These are phyloP conservation scores for Enteromius trimaculatus DNA, from an alignment of 2,797 vertebrate genomes.

Conservation along the genomic window DNA sequence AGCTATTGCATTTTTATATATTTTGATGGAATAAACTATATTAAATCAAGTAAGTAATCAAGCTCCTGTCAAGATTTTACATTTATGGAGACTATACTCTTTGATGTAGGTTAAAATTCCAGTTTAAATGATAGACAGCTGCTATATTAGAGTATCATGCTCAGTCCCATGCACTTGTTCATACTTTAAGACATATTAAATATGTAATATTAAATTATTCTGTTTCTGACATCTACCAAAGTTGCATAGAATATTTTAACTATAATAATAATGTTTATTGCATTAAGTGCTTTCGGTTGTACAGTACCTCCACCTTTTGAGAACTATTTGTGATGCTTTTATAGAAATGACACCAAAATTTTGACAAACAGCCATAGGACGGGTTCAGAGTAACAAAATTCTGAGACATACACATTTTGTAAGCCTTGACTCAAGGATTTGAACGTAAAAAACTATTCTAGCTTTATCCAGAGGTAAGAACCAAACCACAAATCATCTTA, in stretches of 20 bases:
- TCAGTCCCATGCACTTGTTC: neutral
- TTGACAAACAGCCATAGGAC: neutral
- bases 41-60: conserved; percentile 62
- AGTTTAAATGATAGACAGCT: conserved; percentile 13
- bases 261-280: too few species aligned
- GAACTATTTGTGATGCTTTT: too few species aligned
- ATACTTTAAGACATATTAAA: too few species aligned
- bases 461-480: neutral
- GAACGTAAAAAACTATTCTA: neutral
- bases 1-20: conserved; percentile 19
- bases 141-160: neutral
- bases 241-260: too few species aligned
- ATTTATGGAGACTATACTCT: conserved; percentile 23
- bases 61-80: conserved; percentile 59
- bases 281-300: too few species aligned
- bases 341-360: neutral
- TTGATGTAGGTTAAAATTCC: neutral
- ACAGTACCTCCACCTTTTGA: too few species aligned
- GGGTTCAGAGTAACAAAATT: neutral
- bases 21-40: conserved; percentile 40
- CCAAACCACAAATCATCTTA: neutral
- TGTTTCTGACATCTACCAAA: too few species aligned
- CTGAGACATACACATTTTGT: neutral
- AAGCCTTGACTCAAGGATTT: neutral
- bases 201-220: too few species aligned